These are phyloP conservation scores for Pomacea canaliculata DNA, from an alignment of 2,888 invertebrate genomes.

Conservation along the genomic window DNA sequence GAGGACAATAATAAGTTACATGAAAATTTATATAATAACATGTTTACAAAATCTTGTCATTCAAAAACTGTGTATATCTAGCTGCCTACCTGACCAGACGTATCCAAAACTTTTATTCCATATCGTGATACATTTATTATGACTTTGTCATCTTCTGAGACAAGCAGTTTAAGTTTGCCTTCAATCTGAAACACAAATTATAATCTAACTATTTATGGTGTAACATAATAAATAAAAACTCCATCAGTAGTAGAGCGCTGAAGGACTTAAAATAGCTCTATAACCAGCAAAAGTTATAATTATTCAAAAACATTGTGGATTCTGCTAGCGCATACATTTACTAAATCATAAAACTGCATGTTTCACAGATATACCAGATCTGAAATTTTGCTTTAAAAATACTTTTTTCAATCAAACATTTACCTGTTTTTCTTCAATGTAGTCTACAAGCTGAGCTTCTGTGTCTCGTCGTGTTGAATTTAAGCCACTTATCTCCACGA, in stretches of 20 bases:
- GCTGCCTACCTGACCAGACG: constrained; percentile 52
- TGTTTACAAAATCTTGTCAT: too few species aligned
- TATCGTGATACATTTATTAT: constrained; percentile 61
- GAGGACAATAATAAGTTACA: too few species aligned
- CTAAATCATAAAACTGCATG: too few species aligned
- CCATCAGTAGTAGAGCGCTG: too few species aligned
- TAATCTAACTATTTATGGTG: too few species aligned
- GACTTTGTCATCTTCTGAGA: constrained; percentile 60
- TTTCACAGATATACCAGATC: neutral
- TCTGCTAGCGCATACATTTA: too few species aligned
- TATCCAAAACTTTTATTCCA: constrained; percentile 63
- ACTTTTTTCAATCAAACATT: neutral
- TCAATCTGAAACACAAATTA: constrained; percentile 53
- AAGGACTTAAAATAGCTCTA: too few species aligned
- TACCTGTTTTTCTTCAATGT: constrained; percentile 67
- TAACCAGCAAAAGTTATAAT: too few species aligned
- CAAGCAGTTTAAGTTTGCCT: constrained; percentile 58
- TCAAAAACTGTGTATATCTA: too few species aligned
- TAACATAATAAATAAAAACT: too few species aligned
- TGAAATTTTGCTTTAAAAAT: neutral
- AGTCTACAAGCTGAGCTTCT: constrained; percentile 67
- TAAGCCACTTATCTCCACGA: constrained; percentile 59
- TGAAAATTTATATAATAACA: too few species aligned
- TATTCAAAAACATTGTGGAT: too few species aligned
- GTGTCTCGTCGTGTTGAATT: constrained; percentile 57